Base-by-base conservation (phyloP, 2,888 invertebrate genomes). In the Erynnis tages region DNA sequence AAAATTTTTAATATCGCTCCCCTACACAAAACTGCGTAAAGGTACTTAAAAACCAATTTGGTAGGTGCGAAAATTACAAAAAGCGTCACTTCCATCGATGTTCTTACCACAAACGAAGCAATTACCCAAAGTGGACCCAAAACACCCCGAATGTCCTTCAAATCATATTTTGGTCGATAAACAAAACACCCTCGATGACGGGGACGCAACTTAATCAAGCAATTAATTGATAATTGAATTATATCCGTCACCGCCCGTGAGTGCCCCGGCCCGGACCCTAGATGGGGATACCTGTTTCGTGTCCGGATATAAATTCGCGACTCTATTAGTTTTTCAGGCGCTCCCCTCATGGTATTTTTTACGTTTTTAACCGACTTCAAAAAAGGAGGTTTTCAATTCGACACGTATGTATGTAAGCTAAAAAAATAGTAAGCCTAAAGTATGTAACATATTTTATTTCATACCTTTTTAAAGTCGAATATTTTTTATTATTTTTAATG, bases 171-270 rank as follows among this genome's bases (percentile, higher is more conserved):
- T 78, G 69, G 67, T 70, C 75, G 77, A 77, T 79, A 73, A 79
- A 84, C 80, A 81, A 82, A 75, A 76, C 72, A 67, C 75, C 65
- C 64, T 69, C 67, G 72, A 57, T 62, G 64, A 65, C 67, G 69
- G 68, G 67, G 76, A 73, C 76, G 71, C 79, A 79, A 84, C 86
- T 87, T 87, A 80, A 89, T 87, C 82, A 82, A 74, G 73, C 86
- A 86, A 87, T 88, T 88, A 85, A 81, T 74, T 76, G 75, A 78
- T 87, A 86, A 87, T 86, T 83, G 81, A 79, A 85, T 88, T 82
- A 86, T 78, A 82, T 77, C 80, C 80, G 77, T 86, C 87, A 84
- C 77, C 73, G 75, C 68, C 60, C 60, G 67, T 50, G 66, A 68
- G 65, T 62, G 63, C 40, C 25, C 45, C 40, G 49, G 49, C 25